Base-by-base conservation (phyloP, 1,140 invertebrate genomes). In the Parapsyche elsis region DNA sequence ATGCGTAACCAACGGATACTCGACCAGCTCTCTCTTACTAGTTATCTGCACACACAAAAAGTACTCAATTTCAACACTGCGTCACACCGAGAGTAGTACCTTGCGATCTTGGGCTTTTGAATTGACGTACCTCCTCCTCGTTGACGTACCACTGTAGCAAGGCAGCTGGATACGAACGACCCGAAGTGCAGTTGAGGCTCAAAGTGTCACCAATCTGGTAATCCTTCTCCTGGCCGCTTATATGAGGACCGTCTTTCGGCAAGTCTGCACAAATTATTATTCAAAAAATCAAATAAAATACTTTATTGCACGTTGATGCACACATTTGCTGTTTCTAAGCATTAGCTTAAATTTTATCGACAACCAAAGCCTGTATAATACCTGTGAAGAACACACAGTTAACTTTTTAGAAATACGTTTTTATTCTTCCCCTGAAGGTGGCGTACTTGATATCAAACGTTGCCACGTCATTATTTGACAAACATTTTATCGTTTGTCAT, bases 131-230 rank as follows among this genome's bases (percentile, higher is more conserved):
- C 90, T 92, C 91, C 84, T 92, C 89, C 80, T 94, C 94, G 86
- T 96, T 95, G 86, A 96, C 94, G 88, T 92, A 94, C 94, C 94
- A 96, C 85, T 92, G 92, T 44, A 96, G 89, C 77, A 91, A 88
- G 9, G 94, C 93, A 19, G 93, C 91, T 26, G 94, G 94, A 86
- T 93, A 92, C 61, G 94, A 95, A 84, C 92, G 93, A 26, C 92
- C 93, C 24, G 94, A 95, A 16, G 94, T 95, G 86, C 95, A 96
- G 87, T 95, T 96, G 76, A 96, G 88, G 85, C 93, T 93, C 81
- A 96, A 90, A 77, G 92, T 91, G 85, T 96, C 94, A 45, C 94
- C 95, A 84, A 92, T 92, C 86, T 94, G 92, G 85, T 95, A 93
- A 86, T 94, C 92, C 86, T 92, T 90, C 85, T 94, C 91, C 83